Evolutionary conservation across 2,888 invertebrate genomes (phyloP), one percentile per base, ranked within the genome.

Genomic region (Merodon equestris): DNA sequence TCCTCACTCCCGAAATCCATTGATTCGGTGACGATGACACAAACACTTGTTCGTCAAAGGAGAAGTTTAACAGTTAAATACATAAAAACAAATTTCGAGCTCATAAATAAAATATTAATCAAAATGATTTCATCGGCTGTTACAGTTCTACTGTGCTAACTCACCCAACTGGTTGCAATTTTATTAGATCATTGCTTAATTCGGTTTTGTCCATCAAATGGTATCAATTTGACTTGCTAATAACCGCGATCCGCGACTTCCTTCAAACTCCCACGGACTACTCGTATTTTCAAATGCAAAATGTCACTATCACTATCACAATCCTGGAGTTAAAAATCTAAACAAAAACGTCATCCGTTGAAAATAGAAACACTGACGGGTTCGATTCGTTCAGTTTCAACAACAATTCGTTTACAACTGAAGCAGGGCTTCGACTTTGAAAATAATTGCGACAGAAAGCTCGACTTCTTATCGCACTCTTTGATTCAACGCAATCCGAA

Each of bases 131-230:
- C n/a, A n/a, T n/a, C n/a, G n/a, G n/a, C n/a, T n/a, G n/a, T n/a
- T n/a, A n/a, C 27, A 27, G 7, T 27, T 27, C 27, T 9, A 53
- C 47, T 61, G 14, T 9, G 10, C 36, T 34, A 72, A 73, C 77
- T 73, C 61, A 77, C 73, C 72, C 18, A 73, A 77, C 77, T 56
- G 73, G 77, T 72, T 77, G 53, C 67, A 67, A 67, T 63, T 73
- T 72, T 67, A 77, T 77, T 57, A 61, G 63, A 72, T 77, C 61
- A 56, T 18, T 50, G 57, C 38, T 73, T 17, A 13, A 66, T 53
- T 58, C 50, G 47, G 44, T 61, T 54, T 38, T 36, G 38, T 18
- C 19, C 36, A 50, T 9, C 27, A 34, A 36, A 44, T 44, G 47
- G 19, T 36, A 53, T 12, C 14, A 53, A 70, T 70, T 70, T 56